Evolutionary conservation across 23 tunicate species (phyloP).

Genomic region (Oikopleura albicans): DNA sequence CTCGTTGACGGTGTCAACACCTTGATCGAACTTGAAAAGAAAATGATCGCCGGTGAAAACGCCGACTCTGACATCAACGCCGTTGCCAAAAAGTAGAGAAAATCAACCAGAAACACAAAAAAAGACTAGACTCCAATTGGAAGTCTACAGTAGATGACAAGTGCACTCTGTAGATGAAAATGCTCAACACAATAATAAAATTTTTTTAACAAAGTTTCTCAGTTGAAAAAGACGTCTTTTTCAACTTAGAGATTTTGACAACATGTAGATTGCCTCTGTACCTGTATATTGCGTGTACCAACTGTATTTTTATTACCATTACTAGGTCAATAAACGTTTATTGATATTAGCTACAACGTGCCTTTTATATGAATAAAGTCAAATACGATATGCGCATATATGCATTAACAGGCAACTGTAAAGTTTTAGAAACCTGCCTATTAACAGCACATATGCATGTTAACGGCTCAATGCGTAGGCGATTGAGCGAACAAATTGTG

Average conservation of each 20-base stretch:
- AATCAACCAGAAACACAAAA: not conserved
- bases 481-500: too few species aligned
- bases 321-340: not conserved
- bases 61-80: conserved; percentile 10
- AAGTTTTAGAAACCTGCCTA: too few species aligned
- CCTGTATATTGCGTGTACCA: not conserved
- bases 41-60: conserved; percentile 8
- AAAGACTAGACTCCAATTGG: not conserved
- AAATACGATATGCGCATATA: too few species aligned
- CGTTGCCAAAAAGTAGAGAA: not conserved
- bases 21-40: conserved; percentile 29
- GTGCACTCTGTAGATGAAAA: too few species aligned
- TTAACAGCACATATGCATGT: too few species aligned
- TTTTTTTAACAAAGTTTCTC: too few species aligned
- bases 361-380: too few species aligned
- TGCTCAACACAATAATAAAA: too few species aligned
- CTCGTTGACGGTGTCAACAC: conserved; percentile 59
- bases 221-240: not conserved
- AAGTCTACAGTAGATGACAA: too few species aligned
- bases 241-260: not conserved
- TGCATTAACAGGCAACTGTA: too few species aligned
- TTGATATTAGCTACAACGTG: too few species aligned
- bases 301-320: not conserved
- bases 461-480: too few species aligned
- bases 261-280: not conserved